Conservation (phyloP, 2,113 vertebrate species). For the Pteropus alecto region DNA sequence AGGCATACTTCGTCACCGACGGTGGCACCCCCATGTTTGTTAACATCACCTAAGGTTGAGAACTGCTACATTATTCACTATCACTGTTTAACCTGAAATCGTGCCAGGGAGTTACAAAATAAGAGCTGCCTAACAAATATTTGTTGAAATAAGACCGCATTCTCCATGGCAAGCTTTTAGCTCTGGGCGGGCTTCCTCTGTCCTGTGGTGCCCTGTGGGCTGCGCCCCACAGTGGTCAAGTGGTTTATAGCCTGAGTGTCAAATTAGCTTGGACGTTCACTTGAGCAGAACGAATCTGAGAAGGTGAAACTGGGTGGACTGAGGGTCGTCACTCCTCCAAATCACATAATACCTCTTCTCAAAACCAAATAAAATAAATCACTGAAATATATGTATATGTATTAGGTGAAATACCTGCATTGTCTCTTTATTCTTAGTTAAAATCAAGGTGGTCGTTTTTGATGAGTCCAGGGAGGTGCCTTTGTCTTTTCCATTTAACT, state of each 20-base stretch:
- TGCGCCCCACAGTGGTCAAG: background rate
- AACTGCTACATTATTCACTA: background rate
- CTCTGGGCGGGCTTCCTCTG: background rate
- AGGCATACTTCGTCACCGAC: fast-evolving
- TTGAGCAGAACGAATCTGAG: background rate
- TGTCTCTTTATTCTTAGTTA: constrained; percentile 26
- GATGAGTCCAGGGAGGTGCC: background rate
- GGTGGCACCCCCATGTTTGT: fast-evolving
- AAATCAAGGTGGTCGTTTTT: background rate
- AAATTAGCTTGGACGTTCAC: background rate
- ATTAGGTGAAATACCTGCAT: constrained; percentile 35
- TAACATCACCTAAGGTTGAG: background rate
- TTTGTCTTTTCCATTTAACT: constrained; percentile 18
- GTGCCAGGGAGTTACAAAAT: background rate
- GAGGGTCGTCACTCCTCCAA: background rate
- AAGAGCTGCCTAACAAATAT: background rate
- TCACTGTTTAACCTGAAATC: background rate
- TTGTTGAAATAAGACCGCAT: background rate
- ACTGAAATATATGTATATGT: background rate
- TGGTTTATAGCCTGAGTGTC: background rate
- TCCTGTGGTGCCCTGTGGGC: background rate
- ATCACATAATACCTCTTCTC: background rate
- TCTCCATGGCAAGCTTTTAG: background rate
- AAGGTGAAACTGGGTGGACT: background rate
- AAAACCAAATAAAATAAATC: background rate